A percentile compares a stretch with the other conserved stretches of the same genome.
These are phyloP conservation scores for Himalopsyche anomala DNA, from an alignment of 2,888 invertebrate species.

Conservation along the genomic window DNA sequence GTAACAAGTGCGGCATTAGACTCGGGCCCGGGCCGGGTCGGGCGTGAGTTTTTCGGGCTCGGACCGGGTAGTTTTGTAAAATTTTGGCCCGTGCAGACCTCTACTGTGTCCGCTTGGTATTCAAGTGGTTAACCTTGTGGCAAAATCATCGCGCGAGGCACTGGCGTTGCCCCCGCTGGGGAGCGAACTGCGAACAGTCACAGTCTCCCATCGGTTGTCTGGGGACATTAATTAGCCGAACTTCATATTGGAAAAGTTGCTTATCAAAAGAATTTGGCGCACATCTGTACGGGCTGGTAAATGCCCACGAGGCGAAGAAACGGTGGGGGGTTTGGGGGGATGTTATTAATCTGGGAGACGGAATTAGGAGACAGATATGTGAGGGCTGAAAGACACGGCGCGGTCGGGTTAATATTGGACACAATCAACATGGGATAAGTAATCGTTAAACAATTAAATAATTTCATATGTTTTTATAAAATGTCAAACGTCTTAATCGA, in stretches of 20 bases:
- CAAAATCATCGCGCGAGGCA: background rate
- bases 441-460: too few relatives aligned
- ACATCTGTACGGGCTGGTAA: slow-evolving; percentile 55
- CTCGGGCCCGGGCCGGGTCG: too few relatives aligned
- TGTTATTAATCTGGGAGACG: slow-evolving; percentile 40
- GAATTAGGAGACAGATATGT: slow-evolving; percentile 12
- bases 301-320: slow-evolving; percentile 14
- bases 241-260: slow-evolving; percentile 65
- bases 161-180: background rate
- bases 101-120: too few relatives aligned
- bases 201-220: slow-evolving; percentile 47
- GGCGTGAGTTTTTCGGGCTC: too few relatives aligned
- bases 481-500: too few relatives aligned
- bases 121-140: too few relatives aligned
- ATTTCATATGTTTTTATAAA: too few relatives aligned
- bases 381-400: background rate
- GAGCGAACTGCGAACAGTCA: slow-evolving; percentile 31
- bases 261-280: slow-evolving; percentile 46
- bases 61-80: too few relatives aligned
- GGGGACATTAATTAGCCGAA: slow-evolving; percentile 65
- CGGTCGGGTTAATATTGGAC: background rate
- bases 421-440: background rate
- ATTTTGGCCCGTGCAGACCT: too few relatives aligned
- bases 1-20: too few relatives aligned
- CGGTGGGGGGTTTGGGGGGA: background rate